Conservation (phyloP, 2,888 invertebrate species). For the Disparrhopalites patrizii region DNA sequence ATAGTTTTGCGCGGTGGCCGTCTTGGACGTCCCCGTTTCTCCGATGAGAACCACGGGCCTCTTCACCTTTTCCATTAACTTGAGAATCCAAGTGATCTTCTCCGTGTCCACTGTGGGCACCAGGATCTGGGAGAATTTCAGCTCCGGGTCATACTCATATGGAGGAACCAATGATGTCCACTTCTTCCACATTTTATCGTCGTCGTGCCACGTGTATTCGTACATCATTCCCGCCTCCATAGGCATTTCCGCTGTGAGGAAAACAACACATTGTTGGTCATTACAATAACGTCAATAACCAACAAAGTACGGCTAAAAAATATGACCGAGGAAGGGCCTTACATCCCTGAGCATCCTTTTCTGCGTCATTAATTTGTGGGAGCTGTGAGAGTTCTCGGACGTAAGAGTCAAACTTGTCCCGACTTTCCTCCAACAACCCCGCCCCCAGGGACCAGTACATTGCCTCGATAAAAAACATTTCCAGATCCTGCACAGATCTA, state of each 20-base stretch:
- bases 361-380: slow-evolving; percentile 64
- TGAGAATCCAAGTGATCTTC: slow-evolving; percentile 71
- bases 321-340: too few species aligned
- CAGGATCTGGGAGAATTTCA: slow-evolving; percentile 74
- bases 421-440: slow-evolving; percentile 64
- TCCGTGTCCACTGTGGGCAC: slow-evolving; percentile 88
- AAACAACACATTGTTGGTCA: too few species aligned
- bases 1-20: slow-evolving; percentile 80
- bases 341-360: slow-evolving; percentile 30
- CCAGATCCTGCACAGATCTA: slow-evolving; percentile 55
- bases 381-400: slow-evolving; percentile 71
- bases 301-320: too few species aligned
- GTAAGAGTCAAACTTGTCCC: slow-evolving; percentile 71
- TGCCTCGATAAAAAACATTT: slow-evolving; percentile 69
- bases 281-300: too few species aligned
- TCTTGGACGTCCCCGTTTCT: slow-evolving; percentile 89
- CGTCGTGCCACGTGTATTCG: slow-evolving; percentile 73
- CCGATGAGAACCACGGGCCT: slow-evolving; percentile 80
- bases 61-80: slow-evolving; percentile 70
- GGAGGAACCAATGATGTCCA: slow-evolving; percentile 76
- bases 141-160: slow-evolving; percentile 67
- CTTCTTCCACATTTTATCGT: slow-evolving; percentile 69
- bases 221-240: slow-evolving; percentile 66
- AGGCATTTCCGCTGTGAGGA: slow-evolving; percentile 66
- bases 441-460: slow-evolving; percentile 84